Conservation (phyloP, 2,797 vertebrate genomes). For the Threskiornis aethiopicus region DNA sequence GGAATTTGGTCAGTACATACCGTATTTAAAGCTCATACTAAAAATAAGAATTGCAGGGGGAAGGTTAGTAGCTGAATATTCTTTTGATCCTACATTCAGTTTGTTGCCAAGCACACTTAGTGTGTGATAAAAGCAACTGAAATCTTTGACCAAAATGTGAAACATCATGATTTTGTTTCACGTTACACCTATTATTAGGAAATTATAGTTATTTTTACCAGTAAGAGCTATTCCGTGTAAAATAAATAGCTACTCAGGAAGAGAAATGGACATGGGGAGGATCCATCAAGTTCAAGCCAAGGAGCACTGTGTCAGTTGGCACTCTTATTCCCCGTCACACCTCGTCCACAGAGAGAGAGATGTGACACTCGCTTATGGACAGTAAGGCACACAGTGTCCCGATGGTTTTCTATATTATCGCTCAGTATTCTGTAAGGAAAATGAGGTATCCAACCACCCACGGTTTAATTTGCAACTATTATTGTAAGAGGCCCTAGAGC, state of each 20-base stretch:
- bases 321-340: neutral
- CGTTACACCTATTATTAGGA: neutral
- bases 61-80: neutral
- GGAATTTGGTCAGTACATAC: slow-evolving; percentile 9
- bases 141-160: neutral
- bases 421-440: neutral
- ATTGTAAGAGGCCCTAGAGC: neutral
- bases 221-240: neutral
- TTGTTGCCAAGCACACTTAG: neutral
- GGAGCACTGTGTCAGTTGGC: rapidly evolving
- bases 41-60: neutral
- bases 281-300: neutral
- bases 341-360: neutral
- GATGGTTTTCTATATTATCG: neutral
- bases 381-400: neutral
- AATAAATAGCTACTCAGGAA: neutral
- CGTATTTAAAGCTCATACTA: neutral
- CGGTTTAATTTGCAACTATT: neutral
- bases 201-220: neutral
- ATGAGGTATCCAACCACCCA: neutral
- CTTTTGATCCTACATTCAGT: neutral
- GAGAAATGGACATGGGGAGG: neutral
- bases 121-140: neutral
- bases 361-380: neutral
- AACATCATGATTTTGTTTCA: neutral